phyloP scores from a whole-genome alignment of 2,113 vertebrate species.

The Otis tarda region DNA sequence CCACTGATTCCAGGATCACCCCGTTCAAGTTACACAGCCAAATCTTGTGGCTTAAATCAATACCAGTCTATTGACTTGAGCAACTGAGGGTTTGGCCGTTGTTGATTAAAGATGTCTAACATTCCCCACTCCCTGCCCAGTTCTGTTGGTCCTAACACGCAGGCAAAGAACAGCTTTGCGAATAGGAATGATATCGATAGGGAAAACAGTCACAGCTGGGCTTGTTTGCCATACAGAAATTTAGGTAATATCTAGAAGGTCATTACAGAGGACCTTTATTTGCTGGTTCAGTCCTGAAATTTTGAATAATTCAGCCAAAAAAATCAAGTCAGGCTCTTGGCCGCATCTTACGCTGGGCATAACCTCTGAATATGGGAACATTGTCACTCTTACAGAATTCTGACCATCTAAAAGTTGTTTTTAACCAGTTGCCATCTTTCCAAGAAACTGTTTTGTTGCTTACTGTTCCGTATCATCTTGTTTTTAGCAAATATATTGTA shows the following conservation, averaged over 20 bases:
- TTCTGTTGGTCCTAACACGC: neutral
- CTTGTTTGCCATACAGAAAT: neutral
- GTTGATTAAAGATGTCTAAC: neutral
- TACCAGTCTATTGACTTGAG: neutral
- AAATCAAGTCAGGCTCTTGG: neutral
- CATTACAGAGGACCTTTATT: neutral
- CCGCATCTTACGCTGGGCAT: neutral
- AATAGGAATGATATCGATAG: neutral
- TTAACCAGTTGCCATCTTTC: neutral
- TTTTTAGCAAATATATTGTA: neutral
- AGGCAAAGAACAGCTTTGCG: neutral
- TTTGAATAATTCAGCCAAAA: neutral
- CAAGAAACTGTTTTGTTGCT: constrained; percentile 2
- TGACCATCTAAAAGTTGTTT: neutral
- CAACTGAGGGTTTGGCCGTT: neutral
- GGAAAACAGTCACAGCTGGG: neutral
- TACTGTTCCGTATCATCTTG: neutral
- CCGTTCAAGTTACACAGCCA: neutral
- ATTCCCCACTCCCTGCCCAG: neutral
- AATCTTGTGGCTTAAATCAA: neutral
- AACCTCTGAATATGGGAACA: neutral
- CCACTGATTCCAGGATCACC: neutral
- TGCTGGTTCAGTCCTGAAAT: neutral
- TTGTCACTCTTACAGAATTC: neutral
- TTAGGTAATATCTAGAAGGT: neutral